Evolutionary conservation across 2,888 invertebrate species (phyloP).

Genomic region (Aspidiotus destructor): DNA sequence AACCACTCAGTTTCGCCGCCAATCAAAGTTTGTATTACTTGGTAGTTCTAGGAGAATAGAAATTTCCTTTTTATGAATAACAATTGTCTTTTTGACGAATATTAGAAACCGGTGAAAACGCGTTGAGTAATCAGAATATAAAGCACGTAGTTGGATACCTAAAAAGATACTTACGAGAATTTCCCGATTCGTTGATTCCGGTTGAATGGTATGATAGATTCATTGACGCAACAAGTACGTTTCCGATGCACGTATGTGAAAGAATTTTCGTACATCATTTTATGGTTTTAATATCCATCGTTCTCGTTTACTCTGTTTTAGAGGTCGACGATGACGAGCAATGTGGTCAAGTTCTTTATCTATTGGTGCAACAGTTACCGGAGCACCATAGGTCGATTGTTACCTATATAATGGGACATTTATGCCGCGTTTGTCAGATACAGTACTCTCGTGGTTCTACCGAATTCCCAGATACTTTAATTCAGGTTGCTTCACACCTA

Average conservation of each 20-base stretch:
- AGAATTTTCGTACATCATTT: background rate
- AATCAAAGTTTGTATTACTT: conserved; percentile 4
- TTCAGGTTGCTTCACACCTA: conserved; percentile 63
- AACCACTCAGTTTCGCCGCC: conserved; percentile 42
- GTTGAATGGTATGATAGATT: conserved; percentile 63
- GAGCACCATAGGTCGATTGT: conserved; percentile 55
- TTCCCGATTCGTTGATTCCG: conserved; percentile 66
- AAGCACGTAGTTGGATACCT: conserved; percentile 51
- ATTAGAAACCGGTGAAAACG: conserved; percentile 10
- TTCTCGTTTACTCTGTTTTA: conserved; percentile 36
- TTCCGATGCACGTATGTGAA: background rate
- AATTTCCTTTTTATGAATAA: background rate
- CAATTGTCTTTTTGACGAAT: background rate
- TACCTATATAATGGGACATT: conserved; percentile 57
- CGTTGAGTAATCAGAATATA: conserved; percentile 35
- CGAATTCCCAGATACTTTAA: conserved; percentile 56
- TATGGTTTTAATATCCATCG: background rate
- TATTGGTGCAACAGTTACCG: conserved; percentile 53
- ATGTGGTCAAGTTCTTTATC: conserved; percentile 47
- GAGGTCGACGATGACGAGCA: conserved; percentile 49
- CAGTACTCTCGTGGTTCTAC: conserved; percentile 54
- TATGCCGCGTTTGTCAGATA: conserved; percentile 59
- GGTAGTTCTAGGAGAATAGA: background rate
- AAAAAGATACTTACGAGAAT: conserved; percentile 61
- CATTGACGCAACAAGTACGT: conserved; percentile 49